Conservation (phyloP, 1,140 invertebrate genomes). For the Zaprionus gabonicus region DNA sequence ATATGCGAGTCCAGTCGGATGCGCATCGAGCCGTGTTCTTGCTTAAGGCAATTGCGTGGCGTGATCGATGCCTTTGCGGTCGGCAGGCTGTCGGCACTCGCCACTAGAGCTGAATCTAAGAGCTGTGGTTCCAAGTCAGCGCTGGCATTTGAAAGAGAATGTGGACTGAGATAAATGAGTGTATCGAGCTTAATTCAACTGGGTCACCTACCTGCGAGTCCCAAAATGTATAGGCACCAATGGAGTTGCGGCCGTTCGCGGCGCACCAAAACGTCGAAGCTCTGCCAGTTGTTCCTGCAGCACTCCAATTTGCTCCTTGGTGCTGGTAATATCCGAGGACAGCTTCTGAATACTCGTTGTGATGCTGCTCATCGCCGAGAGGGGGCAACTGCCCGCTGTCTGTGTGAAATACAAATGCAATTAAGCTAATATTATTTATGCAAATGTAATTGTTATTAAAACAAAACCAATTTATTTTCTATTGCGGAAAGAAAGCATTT, state of each 20-base stretch:
- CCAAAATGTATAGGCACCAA: slow-evolving; percentile 4
- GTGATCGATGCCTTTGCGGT: slow-evolving; percentile 8
- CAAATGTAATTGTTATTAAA: neutral
- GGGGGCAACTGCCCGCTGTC: slow-evolving; percentile 35
- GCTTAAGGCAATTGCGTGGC: slow-evolving; percentile 50
- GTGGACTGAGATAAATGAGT: neutral
- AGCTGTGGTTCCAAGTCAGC: slow-evolving; percentile 31
- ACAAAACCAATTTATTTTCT: neutral
- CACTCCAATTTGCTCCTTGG: slow-evolving; percentile 52
- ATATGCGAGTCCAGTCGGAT: slow-evolving; percentile 43
- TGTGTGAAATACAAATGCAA: slow-evolving; percentile 7
- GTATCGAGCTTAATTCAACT: neutral
- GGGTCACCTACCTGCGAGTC: slow-evolving; percentile 49
- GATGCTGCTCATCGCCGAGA: slow-evolving; percentile 42
- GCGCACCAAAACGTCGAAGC: slow-evolving; percentile 22
- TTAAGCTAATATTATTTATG: neutral
- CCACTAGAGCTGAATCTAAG: neutral
- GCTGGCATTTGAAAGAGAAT: neutral
- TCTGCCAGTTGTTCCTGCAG: slow-evolving; percentile 66
- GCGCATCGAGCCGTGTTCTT: slow-evolving; percentile 55
- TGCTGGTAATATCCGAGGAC: slow-evolving; percentile 33
- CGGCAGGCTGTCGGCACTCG: neutral
- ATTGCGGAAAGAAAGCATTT: neutral
- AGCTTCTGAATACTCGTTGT: slow-evolving; percentile 50
- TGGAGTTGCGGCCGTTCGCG: neutral